Evolutionary conservation across 1,140 invertebrate genomes (phyloP).

Genomic region (Habropoda laboriosa): DNA sequence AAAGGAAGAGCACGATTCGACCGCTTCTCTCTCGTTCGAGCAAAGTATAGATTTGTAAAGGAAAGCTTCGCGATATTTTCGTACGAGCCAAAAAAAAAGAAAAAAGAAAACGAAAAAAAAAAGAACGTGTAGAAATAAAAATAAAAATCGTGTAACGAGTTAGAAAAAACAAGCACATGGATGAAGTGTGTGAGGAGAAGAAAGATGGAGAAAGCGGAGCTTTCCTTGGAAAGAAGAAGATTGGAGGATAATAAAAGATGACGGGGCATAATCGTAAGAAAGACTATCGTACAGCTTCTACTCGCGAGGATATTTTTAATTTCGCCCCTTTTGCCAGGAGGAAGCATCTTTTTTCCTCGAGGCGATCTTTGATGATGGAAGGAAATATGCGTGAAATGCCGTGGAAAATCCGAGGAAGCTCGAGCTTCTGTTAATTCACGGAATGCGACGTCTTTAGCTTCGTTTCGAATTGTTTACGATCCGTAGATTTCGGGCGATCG

Average conservation of each 20-base stretch:
- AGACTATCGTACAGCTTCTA: neutral
- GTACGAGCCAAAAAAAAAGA: slow-evolving; percentile 19
- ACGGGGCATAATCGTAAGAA: slow-evolving; percentile 22
- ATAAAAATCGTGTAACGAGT: neutral
- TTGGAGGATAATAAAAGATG: slow-evolving; percentile 11
- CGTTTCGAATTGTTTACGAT: neutral
- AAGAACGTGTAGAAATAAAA: slow-evolving; percentile 2
- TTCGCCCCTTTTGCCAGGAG: neutral
- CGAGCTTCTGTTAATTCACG: neutral
- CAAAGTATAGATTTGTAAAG: slow-evolving; percentile 27
- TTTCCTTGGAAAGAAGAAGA: neutral
- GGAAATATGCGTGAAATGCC: neutral
- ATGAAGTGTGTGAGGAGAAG: too few species aligned
- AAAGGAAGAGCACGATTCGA: too few species aligned
- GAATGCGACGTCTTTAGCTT: too few species aligned
- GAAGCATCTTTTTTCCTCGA: slow-evolving; percentile 1
- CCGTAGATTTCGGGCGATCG: neutral
- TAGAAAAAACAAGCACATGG: neutral
- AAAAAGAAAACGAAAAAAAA: neutral
- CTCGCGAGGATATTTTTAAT: slow-evolving; percentile 3
- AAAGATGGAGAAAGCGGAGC: neutral
- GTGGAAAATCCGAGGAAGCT: neutral
- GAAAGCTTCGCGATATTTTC: slow-evolving; percentile 51
- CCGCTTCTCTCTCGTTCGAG: neutral
- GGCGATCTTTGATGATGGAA: neutral